A percentile compares a stretch with the other conserved stretches of the same genome.
phyloP scores from a whole-genome alignment of 2,113 vertebrate genomes.

The Dolichotis patagonum region DNA sequence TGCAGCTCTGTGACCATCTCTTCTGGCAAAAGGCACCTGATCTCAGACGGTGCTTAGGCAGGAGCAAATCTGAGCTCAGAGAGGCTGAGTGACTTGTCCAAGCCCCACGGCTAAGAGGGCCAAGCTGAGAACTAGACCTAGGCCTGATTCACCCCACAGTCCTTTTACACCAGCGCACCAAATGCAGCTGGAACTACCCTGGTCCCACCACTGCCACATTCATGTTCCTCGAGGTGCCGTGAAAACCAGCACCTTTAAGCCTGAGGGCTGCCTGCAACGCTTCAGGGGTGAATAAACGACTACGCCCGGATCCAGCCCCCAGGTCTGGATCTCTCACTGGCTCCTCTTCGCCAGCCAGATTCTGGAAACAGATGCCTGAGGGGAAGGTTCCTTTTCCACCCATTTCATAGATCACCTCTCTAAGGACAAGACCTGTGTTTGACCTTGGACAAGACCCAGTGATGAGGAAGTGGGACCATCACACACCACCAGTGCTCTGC shows the following conservation, averaged over 20 bases:
- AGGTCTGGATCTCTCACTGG: not conserved
- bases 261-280: fast-evolving
- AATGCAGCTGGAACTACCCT: not conserved
- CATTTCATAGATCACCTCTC: not conserved
- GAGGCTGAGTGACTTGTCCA: not conserved
- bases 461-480: not conserved
- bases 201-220: not conserved
- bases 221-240: fast-evolving
- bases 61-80: not conserved
- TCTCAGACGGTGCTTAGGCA: not conserved
- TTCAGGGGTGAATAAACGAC: fast-evolving
- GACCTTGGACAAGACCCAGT: not conserved
- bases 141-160: too few relatives aligned
- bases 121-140: not conserved
- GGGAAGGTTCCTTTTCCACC: not conserved
- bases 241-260: fast-evolving
- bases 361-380: not conserved
- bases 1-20: not conserved
- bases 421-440: not conserved
- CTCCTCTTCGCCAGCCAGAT: not conserved
- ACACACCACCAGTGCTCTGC: fast-evolving
- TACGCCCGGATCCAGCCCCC: not conserved
- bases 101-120: not conserved
- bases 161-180: not conserved
- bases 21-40: not conserved